These are phyloP conservation scores for Oryctolagus cuniculus DNA, from an alignment of 2,113 vertebrate genomes.

Conservation along the genomic window mOryCun1.1 NC_091438.1:59988001-59988500, in stretches of 20 bases:
- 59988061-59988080: constrained; percentile 59
- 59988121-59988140: constrained; percentile 65
- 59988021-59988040: constrained; percentile 63
- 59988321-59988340: constrained; percentile 56
- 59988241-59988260: constrained; percentile 78
- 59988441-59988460: constrained; percentile 83
- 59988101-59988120: constrained; percentile 52
- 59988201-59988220: constrained; percentile 50
- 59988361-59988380: neutral
- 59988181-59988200: constrained; percentile 59
- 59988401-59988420: constrained; percentile 79
- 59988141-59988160: neutral
- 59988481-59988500: constrained; percentile 83
- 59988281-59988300: constrained; percentile 81
- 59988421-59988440: constrained; percentile 84
- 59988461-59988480: constrained; percentile 84
- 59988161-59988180: constrained; percentile 49
- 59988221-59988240: constrained; percentile 56
- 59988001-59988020: constrained; percentile 42
- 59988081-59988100: constrained; percentile 51
- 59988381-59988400: constrained; percentile 77
- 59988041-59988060: constrained; percentile 41
- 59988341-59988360: constrained; percentile 25
- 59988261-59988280: constrained; percentile 80
- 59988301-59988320: constrained; percentile 81